Base-by-base conservation (phyloP, 2,888 invertebrate genomes). In the Protodeltote pygarga region DNA sequence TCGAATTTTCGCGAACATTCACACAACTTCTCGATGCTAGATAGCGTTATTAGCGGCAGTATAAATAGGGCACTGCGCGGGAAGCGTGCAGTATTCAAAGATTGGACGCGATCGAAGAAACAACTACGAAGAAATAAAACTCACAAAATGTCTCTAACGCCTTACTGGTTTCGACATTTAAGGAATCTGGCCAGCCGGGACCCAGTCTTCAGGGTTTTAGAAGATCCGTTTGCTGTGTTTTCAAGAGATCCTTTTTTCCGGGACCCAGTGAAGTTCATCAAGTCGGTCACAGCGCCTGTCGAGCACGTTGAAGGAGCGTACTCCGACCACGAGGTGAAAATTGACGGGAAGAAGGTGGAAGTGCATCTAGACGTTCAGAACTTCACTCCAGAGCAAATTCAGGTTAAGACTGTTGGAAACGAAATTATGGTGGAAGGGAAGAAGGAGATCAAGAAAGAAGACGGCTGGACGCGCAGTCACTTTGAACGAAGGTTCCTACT, bases 341-440 rank as follows among this genome's bases (percentile, higher is more conserved):
- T 90, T 11, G 94, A 94, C 71, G 93, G 94, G n/a, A 94, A 95
- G 67, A 94, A 94, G 49, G 95, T 95, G 57, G 94, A 95, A 75
- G 95, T 95, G 5, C 94, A 94, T 59, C 83, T 96, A 67, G 96
- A 97, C 74, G 96, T 97, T 0, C 94, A 95, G 71, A 95, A 96
- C 66, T 97, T 96, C 72, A 88, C 93, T n/a, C 96, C 97, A 0
- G 94, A 95, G 9, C 97, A 97, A 81, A 94, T 97, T 21, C 92
- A 93, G 5, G 96, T 97, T 11, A 96, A 96, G 81, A 96, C 95
- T 0, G 92, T 95, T 0, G 96, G 96, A 4, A 94, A 95, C 58
- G 93, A 93, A 40, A 93, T 97, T 14, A 93, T 94, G 35, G 93
- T 96, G n/a, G 95, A 97, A 79, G 97, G 95, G 0, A 96, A 95